These are phyloP conservation scores for Gopherus evgoodei DNA, from an alignment of 2,113 vertebrate species.

Conservation along the genomic window DNA sequence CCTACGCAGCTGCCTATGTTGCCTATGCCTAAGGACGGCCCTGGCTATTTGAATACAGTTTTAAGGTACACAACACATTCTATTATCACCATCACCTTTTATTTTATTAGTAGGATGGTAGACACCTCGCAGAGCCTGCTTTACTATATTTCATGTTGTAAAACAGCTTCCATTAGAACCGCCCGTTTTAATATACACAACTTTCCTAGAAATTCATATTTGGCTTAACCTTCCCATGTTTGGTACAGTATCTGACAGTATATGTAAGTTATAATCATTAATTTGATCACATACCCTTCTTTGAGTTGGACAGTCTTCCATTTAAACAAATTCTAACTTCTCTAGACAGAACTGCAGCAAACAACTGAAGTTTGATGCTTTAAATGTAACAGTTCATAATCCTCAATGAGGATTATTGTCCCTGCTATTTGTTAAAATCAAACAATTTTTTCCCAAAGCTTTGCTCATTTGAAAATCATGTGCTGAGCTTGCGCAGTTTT, in stretches of 20 bases:
- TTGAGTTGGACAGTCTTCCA: not conserved
- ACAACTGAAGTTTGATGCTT: not conserved
- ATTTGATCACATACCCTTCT: not conserved
- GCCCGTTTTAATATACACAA: not conserved
- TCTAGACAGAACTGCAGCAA: not conserved
- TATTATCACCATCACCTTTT: accelerated
- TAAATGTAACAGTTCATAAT: accelerated
- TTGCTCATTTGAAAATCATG: not conserved
- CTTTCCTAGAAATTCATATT: not conserved
- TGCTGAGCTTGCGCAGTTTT: not conserved
- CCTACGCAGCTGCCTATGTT: too few species aligned
- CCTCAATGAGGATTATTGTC: not conserved
- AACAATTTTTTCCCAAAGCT: not conserved
- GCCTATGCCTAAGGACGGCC: too few species aligned
- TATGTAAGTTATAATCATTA: not conserved
- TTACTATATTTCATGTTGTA: not conserved
- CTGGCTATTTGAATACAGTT: not conserved
- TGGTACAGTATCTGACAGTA: not conserved
- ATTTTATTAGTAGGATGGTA: not conserved
- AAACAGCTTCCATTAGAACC: not conserved
- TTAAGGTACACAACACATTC: not conserved
- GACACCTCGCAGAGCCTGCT: not conserved
- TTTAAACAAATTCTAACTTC: not conserved
- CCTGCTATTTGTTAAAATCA: not conserved
- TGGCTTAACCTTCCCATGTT: not conserved